Conservation (phyloP, 1,140 invertebrate species). For the Globodera ellingtonae region DNA sequence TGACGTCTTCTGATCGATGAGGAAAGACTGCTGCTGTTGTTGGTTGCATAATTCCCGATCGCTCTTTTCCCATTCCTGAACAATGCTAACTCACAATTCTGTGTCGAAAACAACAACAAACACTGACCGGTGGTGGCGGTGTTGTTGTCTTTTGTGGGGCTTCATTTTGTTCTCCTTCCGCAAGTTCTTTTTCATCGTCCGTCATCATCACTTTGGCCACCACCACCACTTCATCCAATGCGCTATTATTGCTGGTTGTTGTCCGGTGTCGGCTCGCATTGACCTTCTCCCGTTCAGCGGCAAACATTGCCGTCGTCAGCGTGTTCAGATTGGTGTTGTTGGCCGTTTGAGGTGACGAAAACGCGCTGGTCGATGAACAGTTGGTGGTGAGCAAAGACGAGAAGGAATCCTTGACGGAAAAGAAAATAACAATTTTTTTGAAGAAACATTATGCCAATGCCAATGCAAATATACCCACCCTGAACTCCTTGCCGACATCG, state of each 20-base stretch:
- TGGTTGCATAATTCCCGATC: neutral
- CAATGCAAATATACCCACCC: neutral
- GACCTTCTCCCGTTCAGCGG: constrained; percentile 2
- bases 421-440: neutral
- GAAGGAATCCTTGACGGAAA: constrained; percentile 15
- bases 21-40: neutral
- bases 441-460: neutral
- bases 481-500: constrained; percentile 3
- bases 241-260: neutral
- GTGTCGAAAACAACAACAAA: too few relatives aligned
- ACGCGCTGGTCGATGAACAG: constrained; percentile 13
- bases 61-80: neutral
- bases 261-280: neutral
- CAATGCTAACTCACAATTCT: neutral
- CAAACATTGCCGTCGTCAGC: constrained; percentile 21
- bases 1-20: neutral
- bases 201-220: neutral
- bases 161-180: neutral
- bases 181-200: neutral
- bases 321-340: constrained; percentile 27
- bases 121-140: neutral
- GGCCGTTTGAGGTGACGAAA: neutral
- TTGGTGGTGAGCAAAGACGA: constrained; percentile 9
- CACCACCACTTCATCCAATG: constrained; percentile 3
- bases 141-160: neutral